A percentile compares a stretch with the other conserved stretches of the same genome.
Conservation (phyloP, 2,797 vertebrate species). For the Cuculus canorus region DNA sequence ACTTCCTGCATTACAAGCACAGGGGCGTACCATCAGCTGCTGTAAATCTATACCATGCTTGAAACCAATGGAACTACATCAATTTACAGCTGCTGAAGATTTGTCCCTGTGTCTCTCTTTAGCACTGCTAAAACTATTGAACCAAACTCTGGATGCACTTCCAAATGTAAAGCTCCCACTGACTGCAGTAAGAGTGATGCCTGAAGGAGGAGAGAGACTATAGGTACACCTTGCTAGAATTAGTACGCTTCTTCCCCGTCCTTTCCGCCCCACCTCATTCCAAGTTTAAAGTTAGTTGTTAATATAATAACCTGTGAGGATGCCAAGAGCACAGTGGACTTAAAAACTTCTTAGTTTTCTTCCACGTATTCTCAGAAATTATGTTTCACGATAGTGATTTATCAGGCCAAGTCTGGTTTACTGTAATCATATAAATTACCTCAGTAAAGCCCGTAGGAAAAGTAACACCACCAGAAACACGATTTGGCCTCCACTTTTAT, state of each 20-base stretch:
- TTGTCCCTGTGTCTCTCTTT: background rate
- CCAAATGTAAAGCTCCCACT: background rate
- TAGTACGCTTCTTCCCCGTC: background rate
- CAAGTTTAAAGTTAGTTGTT: background rate
- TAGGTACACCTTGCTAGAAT: background rate
- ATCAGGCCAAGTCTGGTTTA: background rate
- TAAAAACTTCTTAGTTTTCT: background rate
- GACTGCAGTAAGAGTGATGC: background rate
- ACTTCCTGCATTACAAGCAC: background rate
- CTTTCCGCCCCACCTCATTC: fast-evolving
- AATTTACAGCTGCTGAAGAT: constrained; percentile 6
- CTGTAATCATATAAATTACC: background rate
- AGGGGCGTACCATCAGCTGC: background rate
- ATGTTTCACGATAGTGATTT: background rate
- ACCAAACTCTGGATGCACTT: background rate
- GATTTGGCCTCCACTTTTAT: background rate
- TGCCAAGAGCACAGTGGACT: fast-evolving
- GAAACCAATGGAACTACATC: background rate
- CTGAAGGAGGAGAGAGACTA: background rate
- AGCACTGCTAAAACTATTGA: background rate
- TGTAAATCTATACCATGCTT: background rate
- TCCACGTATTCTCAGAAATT: background rate
- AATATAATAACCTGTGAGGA: background rate
- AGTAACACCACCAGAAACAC: background rate
- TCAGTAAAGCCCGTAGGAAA: background rate